Base-by-base conservation (phyloP, 2,888 invertebrate species). In the Hoplodrina ambigua region DNA sequence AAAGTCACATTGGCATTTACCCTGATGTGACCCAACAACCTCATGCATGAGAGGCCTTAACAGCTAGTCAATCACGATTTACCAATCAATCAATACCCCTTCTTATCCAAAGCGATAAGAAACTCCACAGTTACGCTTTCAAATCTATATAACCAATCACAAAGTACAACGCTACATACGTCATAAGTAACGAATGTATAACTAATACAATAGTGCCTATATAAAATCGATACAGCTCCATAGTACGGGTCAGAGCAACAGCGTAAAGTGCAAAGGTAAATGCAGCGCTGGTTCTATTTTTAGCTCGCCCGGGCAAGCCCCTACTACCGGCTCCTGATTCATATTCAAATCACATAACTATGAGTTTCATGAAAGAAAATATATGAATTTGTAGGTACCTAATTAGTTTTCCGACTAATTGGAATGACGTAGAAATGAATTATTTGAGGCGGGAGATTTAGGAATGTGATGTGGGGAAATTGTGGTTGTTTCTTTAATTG, bases 231-330 rank as follows among this genome's bases (percentile, higher is more conserved):
- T 86, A 72, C 60, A 73, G 75, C 75, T 73, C 69, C 69, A 62
- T 69, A 74, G 73, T 60, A 82, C 70, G 73, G 76, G 75, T 72
- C 68, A 72, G 71, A 77, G 81, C 75, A 76, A 81, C 75, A 78
- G 64, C 76, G 86, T 81, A 91, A 91, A 91, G 90, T 91, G 91
- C 93, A 93, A 90, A 93, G 91, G 92, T 89, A 85, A 88, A 88
- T 92, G 90, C 91, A 91, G 85, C 86, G 81, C 79, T 82, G 80
- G 72, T 81, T 85, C 91, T 92, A 92, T 93, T 91, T 90, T 90
- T 90, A 92, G 90, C 85, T 59, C 77, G 85, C 87, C 89, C 85
- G 87, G 88, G 84, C 81, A 71, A 62, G 7, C 78, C 76, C 57
- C 75, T 87, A 86, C 86, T 53, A 80, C n/a, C 17, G 30, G 58